These are phyloP conservation scores for Galerucella nymphaeae DNA, from an alignment of 2,888 invertebrate species.

Conservation along the genomic window DNA sequence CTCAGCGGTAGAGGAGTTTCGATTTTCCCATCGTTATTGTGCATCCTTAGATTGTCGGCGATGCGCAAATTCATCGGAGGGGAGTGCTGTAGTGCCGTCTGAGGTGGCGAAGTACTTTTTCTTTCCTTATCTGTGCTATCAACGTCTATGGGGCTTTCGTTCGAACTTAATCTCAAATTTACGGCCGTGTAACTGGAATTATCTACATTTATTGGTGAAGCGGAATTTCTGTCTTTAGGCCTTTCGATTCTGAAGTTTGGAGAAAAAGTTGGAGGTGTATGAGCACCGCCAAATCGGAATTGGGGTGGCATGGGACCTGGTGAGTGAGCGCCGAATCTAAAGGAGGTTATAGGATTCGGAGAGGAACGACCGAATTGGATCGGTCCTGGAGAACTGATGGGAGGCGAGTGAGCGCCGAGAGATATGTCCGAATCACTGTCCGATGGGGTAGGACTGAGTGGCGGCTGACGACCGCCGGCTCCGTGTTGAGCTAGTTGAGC, in stretches of 20 bases:
- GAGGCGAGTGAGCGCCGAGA: slow-evolving; percentile 63
- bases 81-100: slow-evolving; percentile 54
- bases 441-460: slow-evolving; percentile 62
- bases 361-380: slow-evolving; percentile 58
- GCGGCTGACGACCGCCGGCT: slow-evolving; percentile 55
- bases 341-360: slow-evolving; percentile 60
- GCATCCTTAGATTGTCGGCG: slow-evolving; percentile 53
- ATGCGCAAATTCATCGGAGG: slow-evolving; percentile 63
- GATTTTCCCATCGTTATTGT: slow-evolving; percentile 48
- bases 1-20: slow-evolving; percentile 61
- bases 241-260: slow-evolving; percentile 56
- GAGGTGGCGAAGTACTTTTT: slow-evolving; percentile 52
- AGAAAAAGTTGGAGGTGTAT: slow-evolving; percentile 55
- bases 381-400: slow-evolving; percentile 61
- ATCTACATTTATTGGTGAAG: slow-evolving; percentile 56
- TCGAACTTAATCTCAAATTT: slow-evolving; percentile 52
- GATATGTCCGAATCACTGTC: slow-evolving; percentile 66
- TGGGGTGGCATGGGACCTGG: slow-evolving; percentile 65
- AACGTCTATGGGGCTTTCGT: slow-evolving; percentile 59
- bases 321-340: slow-evolving; percentile 64
- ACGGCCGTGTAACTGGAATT: slow-evolving; percentile 52
- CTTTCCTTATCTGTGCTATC: slow-evolving; percentile 57
- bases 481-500: slow-evolving; percentile 62
- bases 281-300: slow-evolving; percentile 61
- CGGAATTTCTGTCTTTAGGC: slow-evolving; percentile 51